Percentiles rank a stretch among this genome's conserved stretches.
phyloP scores from a whole-genome alignment of 2,888 invertebrate genomes.

The Oxycera nigricornis region DNA sequence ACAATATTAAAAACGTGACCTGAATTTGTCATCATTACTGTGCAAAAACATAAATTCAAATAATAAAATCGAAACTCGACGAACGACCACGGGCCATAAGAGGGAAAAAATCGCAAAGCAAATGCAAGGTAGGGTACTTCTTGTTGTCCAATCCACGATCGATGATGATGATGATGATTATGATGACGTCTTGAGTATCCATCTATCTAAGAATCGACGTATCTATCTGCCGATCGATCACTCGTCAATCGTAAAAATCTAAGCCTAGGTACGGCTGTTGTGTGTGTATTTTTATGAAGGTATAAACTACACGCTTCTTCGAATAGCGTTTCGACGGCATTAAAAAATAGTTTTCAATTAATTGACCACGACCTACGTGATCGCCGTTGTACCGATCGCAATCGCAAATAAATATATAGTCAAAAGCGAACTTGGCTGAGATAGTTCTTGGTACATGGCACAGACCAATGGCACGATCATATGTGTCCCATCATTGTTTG shows the following conservation, averaged over 20 bases:
- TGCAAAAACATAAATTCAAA: conserved; percentile 33
- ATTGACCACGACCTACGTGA: conserved; percentile 37
- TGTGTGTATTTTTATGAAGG: background rate
- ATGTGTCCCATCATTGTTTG: conserved; percentile 2
- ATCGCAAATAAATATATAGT: background rate
- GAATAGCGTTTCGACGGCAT: conserved; percentile 14
- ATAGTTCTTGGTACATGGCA: background rate
- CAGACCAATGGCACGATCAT: background rate
- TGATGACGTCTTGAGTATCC: conserved; percentile 33
- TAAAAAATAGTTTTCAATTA: conserved; percentile 36
- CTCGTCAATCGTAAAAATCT: conserved; percentile 24
- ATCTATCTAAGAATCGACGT: background rate
- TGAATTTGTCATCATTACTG: conserved; percentile 40
- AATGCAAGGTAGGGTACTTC: conserved; percentile 31
- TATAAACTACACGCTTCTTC: too few relatives aligned
- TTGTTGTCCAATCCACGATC: conserved; percentile 32
- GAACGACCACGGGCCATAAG: conserved; percentile 1
- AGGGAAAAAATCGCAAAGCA: conserved; percentile 23
- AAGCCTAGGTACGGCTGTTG: background rate
- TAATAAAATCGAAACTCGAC: conserved; percentile 25
- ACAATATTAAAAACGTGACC: conserved; percentile 36
- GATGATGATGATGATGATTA: conserved; percentile 24
- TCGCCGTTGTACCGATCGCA: conserved; percentile 12
- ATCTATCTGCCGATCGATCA: background rate
- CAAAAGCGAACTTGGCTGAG: background rate